Conservation (phyloP, 2,113 vertebrate species). For the Istiophorus platypterus region DNA sequence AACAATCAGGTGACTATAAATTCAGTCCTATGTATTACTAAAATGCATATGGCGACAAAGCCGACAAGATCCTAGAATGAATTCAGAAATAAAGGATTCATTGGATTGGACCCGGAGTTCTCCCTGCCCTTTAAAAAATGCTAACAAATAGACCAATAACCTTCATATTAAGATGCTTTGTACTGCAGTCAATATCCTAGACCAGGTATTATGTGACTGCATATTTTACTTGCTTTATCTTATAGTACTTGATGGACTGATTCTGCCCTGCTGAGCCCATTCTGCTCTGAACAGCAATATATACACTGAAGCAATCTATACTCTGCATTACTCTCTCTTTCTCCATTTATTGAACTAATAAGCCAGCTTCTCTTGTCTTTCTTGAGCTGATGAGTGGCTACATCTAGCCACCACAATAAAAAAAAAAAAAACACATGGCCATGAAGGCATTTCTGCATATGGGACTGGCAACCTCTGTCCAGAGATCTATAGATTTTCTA, state of each 20-base stretch:
- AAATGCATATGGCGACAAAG: slow-evolving; percentile 1
- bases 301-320: slow-evolving; percentile 61
- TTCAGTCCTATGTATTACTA: neutral
- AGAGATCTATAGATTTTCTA: slow-evolving; percentile 51
- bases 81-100: slow-evolving; percentile 14
- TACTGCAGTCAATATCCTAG: slow-evolving; percentile 35
- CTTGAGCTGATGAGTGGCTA: slow-evolving; percentile 49
- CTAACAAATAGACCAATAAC: slow-evolving; percentile 38
- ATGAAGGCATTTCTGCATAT: slow-evolving; percentile 27
- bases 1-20: slow-evolving; percentile 24
- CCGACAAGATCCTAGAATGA: neutral
- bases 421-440: slow-evolving; percentile 31
- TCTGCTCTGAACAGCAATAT: slow-evolving; percentile 59
- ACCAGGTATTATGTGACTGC: slow-evolving; percentile 42
- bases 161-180: slow-evolving; percentile 37
- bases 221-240: slow-evolving; percentile 56
- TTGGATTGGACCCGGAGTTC: neutral
- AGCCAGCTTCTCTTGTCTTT: slow-evolving; percentile 40
- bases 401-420: slow-evolving; percentile 42
- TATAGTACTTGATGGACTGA: slow-evolving; percentile 42
- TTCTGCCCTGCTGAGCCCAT: slow-evolving; percentile 48
- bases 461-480: slow-evolving; percentile 17
- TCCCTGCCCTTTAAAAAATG: slow-evolving; percentile 2
- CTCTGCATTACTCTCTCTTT: slow-evolving; percentile 37
- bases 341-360: slow-evolving; percentile 36